These are phyloP conservation scores for Chrysemys picta DNA, from an alignment of 2,113 vertebrate species.

Conservation along the genomic window DNA sequence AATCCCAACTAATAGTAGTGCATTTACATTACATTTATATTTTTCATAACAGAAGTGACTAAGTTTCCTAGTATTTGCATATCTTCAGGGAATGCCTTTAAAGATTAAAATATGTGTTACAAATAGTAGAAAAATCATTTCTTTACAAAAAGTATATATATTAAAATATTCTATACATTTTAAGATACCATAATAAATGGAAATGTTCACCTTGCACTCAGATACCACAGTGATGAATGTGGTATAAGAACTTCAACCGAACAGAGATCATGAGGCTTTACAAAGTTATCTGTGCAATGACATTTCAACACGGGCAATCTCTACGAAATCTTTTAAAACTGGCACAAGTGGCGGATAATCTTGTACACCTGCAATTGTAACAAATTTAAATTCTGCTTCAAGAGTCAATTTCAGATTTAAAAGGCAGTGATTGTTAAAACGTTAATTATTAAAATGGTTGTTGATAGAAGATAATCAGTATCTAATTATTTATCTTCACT, in stretches of 20 bases:
- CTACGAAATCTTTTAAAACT: neutral
- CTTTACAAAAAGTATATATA: slow-evolving; percentile 85
- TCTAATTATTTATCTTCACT: slow-evolving; percentile 30
- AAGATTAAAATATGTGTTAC: slow-evolving; percentile 79
- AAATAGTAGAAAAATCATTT: slow-evolving; percentile 85
- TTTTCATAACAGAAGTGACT: slow-evolving; percentile 43
- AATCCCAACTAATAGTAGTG: slow-evolving; percentile 76
- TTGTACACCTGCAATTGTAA: neutral
- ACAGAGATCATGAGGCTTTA: slow-evolving; percentile 29
- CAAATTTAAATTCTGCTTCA: slow-evolving; percentile 39
- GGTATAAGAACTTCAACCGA: slow-evolving; percentile 42
- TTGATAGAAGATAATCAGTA: slow-evolving; percentile 21
- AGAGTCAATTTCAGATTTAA: slow-evolving; percentile 19
- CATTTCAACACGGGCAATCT: slow-evolving; percentile 27
- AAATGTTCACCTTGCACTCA: slow-evolving; percentile 58
- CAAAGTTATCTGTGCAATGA: neutral
- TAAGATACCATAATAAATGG: slow-evolving; percentile 81
- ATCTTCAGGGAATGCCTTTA: slow-evolving; percentile 73
- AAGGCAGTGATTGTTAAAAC: slow-evolving; percentile 7
- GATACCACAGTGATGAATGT: slow-evolving; percentile 35
- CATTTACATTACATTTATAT: slow-evolving; percentile 75
- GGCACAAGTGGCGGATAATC: neutral
- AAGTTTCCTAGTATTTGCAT: slow-evolving; percentile 77
- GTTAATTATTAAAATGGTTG: slow-evolving; percentile 33
- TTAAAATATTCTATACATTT: slow-evolving; percentile 87